Base-by-base conservation (phyloP, 2,888 invertebrate genomes). In the Mycalesis mineus region DNA sequence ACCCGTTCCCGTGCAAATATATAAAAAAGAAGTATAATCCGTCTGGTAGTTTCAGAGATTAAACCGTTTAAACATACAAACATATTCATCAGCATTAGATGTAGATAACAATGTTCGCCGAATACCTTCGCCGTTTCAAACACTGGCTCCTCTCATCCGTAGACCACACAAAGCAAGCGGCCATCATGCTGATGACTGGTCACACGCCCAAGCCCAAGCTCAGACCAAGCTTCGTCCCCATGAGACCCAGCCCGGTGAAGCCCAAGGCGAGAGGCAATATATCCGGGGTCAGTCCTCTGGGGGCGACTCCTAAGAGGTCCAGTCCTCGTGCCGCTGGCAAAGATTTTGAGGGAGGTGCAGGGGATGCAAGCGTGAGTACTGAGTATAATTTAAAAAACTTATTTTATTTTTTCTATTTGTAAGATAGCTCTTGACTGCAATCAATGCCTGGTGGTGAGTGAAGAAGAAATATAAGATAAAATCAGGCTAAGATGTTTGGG, bases 161-260 rank as follows among this genome's bases (percentile, higher is more conserved):
- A 90, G 90, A 90, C 66, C 81, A 82, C 66, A 88, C 87, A 4
- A 90, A 90, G 62, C 88, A 81, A 65, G 88, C 85, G 1, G 90
- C 89, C 1, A 72, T 90, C 36, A 78, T 88, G 77, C 66, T 88
- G 54, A 84, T 90, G 82, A 76, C 90, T 8, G 82, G 88, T 0
- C 85, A 82, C 73, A 78, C 82, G 15, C 77, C 82, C 68, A 0
- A 44, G 9, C 14, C 45, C 8, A 45, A 45, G 31, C 44, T n/a
- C 13, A 47, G 47, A 7, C 47, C 47, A 2, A 33, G 31, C 9
- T 47, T 33, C 11, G 15, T 47, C 6, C 31, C 33, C 14, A 33
- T 15, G 33, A 47, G 14, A 11, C 33, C 47, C 31, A 33, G 47
- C 31, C 15, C 47, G 11, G 33, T 47, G 33, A 8, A 15, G 15